Conservation (phyloP, 1,140 invertebrate species). For the Thaumatotibia leucotreta region DNA sequence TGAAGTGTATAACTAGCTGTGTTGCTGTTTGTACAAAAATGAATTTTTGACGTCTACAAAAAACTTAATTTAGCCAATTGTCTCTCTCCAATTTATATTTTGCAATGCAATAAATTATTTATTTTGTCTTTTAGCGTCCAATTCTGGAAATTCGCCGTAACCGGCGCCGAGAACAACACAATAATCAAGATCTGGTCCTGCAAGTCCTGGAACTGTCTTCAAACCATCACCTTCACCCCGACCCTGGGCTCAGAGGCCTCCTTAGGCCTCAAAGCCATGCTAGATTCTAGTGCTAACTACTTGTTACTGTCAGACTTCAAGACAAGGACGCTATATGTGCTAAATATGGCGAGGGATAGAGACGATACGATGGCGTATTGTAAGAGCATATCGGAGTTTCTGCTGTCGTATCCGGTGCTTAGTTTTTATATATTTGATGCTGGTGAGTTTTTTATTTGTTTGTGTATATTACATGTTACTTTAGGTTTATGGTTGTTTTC, state of each 20-base stretch:
- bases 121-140: slow-evolving; percentile 85
- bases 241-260: slow-evolving; percentile 38
- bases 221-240: slow-evolving; percentile 87
- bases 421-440: slow-evolving; percentile 92
- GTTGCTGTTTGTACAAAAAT: too few species aligned
- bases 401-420: slow-evolving; percentile 88
- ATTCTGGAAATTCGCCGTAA: slow-evolving; percentile 97
- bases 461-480: background rate
- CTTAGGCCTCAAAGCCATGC: slow-evolving; percentile 83
- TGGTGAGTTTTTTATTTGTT: slow-evolving; percentile 46
- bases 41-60: too few species aligned
- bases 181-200: slow-evolving; percentile 97
- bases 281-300: slow-evolving; percentile 90
- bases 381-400: slow-evolving; percentile 87
- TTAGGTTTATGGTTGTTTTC: too few species aligned
- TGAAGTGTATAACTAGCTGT: too few species aligned
- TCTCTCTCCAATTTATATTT: too few species aligned
- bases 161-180: slow-evolving; percentile 92
- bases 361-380: slow-evolving; percentile 59
- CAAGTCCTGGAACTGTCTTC: slow-evolving; percentile 93
- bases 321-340: slow-evolving; percentile 85
- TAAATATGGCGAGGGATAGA: slow-evolving; percentile 78
- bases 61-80: too few species aligned
- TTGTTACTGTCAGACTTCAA: slow-evolving; percentile 91
- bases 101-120: too few species aligned